Evolutionary conservation across 2,797 vertebrate species (phyloP).

Genomic region (Sciurus vulgaris): DNA sequence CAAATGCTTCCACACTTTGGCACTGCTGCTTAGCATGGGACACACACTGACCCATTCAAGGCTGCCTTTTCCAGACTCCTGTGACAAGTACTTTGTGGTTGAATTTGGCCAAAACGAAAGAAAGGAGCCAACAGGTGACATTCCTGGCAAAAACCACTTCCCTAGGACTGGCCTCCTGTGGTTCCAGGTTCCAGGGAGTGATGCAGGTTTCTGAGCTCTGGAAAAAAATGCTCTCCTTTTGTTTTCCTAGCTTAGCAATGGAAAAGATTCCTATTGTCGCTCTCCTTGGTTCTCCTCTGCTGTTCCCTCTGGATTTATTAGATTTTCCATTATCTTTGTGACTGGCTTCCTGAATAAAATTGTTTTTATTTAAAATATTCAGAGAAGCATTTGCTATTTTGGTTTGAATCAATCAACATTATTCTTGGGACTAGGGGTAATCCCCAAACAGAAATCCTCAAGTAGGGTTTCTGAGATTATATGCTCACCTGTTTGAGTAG

Average conservation of each 20-base stretch:
- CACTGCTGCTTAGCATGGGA: not conserved
- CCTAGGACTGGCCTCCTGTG: not conserved
- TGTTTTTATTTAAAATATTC: not conserved
- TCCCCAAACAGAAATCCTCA: not conserved
- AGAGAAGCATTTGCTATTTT: not conserved
- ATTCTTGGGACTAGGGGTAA: not conserved
- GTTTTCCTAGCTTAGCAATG: not conserved
- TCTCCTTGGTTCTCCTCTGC: not conserved
- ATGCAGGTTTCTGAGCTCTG: not conserved
- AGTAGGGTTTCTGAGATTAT: not conserved
- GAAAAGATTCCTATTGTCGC: not conserved
- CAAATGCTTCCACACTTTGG: not conserved
- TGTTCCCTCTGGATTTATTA: not conserved
- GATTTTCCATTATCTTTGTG: not conserved
- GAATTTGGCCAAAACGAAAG: not conserved
- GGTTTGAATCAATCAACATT: not conserved
- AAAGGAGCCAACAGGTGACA: not conserved
- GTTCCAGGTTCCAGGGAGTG: not conserved
- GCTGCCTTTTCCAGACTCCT: not conserved
- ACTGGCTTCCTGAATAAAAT: not conserved
- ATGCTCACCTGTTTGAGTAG: not conserved
- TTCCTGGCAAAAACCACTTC: not conserved
- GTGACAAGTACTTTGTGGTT: not conserved
- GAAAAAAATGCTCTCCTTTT: not conserved
- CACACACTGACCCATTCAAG: not conserved